A percentile compares a stretch with the other conserved stretches of the same genome.
phyloP scores from a whole-genome alignment of 2,888 invertebrate genomes.

The Pimpla rufipes region DNA sequence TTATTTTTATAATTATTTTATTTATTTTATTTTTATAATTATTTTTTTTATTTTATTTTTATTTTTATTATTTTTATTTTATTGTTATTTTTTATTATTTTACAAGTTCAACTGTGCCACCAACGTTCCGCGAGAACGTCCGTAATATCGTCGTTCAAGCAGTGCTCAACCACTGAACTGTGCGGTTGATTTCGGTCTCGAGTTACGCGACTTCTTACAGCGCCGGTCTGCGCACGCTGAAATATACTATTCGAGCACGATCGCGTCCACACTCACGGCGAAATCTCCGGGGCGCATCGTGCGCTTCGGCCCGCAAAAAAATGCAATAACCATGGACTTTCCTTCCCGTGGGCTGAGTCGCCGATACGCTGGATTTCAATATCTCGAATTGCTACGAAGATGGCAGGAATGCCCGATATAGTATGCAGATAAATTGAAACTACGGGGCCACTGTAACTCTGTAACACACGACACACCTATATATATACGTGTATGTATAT shows the following conservation, averaged over 20 bases:
- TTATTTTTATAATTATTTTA: too few species aligned
- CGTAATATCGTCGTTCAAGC: constrained; percentile 4
- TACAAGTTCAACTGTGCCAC: too few species aligned
- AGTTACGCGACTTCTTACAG: background rate
- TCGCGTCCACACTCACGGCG: constrained; percentile 42
- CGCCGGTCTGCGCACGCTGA: background rate
- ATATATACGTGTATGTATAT: constrained; percentile 22
- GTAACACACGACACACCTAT: background rate
- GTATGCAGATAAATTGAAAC: constrained; percentile 47
- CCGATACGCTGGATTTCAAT: constrained; percentile 56
- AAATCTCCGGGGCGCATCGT: constrained; percentile 24
- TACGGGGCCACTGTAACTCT: background rate
- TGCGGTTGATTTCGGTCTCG: background rate
- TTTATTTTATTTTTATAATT: too few species aligned
- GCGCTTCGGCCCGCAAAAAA: constrained; percentile 31
- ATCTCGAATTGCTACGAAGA: constrained; percentile 43
- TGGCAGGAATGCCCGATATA: constrained; percentile 41
- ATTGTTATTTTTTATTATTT: background rate
- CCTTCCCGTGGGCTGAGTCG: background rate
- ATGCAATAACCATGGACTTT: constrained; percentile 53
- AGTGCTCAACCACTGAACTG: background rate
- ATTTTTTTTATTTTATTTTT: background rate
- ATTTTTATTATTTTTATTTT: background rate
- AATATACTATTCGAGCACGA: constrained; percentile 50
- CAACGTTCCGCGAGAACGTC: background rate